Base-by-base conservation (phyloP, 1,140 invertebrate species). In the Leptoteleia sp. region DNA sequence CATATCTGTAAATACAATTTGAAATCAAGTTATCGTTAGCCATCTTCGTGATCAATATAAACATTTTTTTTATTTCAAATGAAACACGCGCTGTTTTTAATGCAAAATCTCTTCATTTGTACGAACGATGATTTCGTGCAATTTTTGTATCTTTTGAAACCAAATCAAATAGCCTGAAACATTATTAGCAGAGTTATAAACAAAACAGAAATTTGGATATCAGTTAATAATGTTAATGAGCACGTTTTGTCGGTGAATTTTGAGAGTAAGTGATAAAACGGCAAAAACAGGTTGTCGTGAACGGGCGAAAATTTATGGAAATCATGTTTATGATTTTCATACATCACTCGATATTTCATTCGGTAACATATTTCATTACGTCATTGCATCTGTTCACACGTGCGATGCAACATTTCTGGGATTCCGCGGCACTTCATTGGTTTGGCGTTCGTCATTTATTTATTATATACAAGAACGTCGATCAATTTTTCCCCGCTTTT, bases 271-370 rank as follows among this genome's bases (percentile, higher is more conserved):
- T 42, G 19, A 59, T 45, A 61, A 71, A 71, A 61, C n/a, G 45
- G 13, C 19, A 71, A 61, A 70, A 71, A 61, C 55, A 29, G 19
- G 33, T 57, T 48, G 40, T 50, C 22, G 40, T 17, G 42, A 13
- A 40, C 29, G 15, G n/a, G 13, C 5, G 48, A 35, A 27, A 61
- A 61, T 71, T 71, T 71, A 71, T 71, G 67, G 67, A 71, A 71
- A 71, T 71, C 43, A 61, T 50, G 55, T 71, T 71, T 71, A 62
- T 52, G 52, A 65, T 65, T 75, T 75, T 75, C 71, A 65, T 65
- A 59, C 29, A 50, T 52, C 43, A 37, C 22, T 7, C 52, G 29
- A 57, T 59, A 50, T 75, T 57, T 59, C 70, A 57, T 54, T 55
- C 16, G 61, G 7, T 7, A 59, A 48, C 61, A 67, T 40, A 75